Evolutionary conservation across 1,140 invertebrate genomes (phyloP).

Genomic region (Panulirus ornatus): DNA sequence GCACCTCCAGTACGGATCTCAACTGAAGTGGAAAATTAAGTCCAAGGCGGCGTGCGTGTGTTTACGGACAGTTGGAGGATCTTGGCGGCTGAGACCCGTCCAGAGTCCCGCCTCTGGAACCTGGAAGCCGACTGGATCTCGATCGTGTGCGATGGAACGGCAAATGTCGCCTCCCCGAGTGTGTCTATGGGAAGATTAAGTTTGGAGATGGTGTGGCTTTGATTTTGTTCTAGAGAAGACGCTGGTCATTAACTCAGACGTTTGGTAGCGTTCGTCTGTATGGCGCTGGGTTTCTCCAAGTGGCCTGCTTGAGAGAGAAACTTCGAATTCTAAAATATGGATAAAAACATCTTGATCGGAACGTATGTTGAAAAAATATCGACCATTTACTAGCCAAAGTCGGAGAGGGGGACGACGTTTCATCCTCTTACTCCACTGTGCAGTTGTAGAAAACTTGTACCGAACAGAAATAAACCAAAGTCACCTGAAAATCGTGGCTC

Average conservation of each 20-base stretch:
- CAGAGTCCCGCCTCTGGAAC: conserved; percentile 17
- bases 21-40: conserved; percentile 72
- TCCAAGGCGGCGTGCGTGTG: conserved; percentile 68
- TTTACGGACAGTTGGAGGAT: conserved; percentile 58
- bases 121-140: conserved; percentile 32
- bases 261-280: no score
- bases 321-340: no score
- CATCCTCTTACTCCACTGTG: no score
- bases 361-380: no score
- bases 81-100: not conserved
- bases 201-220: conserved; percentile 1
- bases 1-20: conserved; percentile 61
- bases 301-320: not conserved
- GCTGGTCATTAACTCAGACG: not conserved
- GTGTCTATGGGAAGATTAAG: conserved; percentile 15
- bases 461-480: no score
- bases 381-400: no score
- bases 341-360: no score
- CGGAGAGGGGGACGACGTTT: no score
- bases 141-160: conserved; percentile 42
- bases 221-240: not conserved
- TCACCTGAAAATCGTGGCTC: no score
- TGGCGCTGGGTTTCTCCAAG: no score
- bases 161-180: conserved; percentile 18
- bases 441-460: no score